phyloP scores from a whole-genome alignment of 2,888 invertebrate genomes.

The Drosophila koepferae region DNA sequence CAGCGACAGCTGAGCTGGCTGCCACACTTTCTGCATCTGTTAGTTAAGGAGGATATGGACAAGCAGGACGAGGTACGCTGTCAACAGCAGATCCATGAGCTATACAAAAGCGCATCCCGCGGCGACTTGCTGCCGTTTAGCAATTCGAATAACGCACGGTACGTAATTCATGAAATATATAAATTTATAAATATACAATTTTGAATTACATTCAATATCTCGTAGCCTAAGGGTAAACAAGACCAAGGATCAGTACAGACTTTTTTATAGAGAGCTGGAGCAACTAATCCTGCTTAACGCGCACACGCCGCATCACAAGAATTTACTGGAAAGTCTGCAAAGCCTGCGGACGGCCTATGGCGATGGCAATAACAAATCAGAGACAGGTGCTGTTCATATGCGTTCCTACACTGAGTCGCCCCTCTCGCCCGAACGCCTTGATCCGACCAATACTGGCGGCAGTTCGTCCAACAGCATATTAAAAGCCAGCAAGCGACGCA shows the following conservation, averaged over 20 bases:
- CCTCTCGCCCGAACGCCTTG: conserved; percentile 90
- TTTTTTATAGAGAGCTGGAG: conserved; percentile 96
- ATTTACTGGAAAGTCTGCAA: conserved; percentile 91
- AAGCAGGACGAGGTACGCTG: conserved; percentile 95
- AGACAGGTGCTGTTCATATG: conserved; percentile 86
- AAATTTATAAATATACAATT: not conserved
- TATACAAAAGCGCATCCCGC: conserved; percentile 92
- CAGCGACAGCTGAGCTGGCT: conserved; percentile 92
- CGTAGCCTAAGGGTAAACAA: conserved; percentile 86
- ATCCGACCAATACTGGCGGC: conserved; percentile 66
- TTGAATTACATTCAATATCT: not conserved
- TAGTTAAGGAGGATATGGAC: conserved; percentile 92
- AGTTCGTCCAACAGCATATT: conserved; percentile 55
- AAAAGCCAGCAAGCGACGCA: conserved; percentile 75
- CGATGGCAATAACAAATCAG: conserved; percentile 87
- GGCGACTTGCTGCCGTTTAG: conserved; percentile 92
- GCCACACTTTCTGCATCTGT: conserved; percentile 91
- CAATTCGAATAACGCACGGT: conserved; percentile 85
- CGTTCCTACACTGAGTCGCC: conserved; percentile 94
- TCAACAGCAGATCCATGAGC: conserved; percentile 92
- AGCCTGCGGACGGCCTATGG: conserved; percentile 87
- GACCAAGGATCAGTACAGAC: conserved; percentile 95
- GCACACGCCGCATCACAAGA: conserved; percentile 91
- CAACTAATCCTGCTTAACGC: conserved; percentile 91
- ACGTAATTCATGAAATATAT: not conserved